phyloP scores from a whole-genome alignment of 35 echinoderm and acorn worm species.

The Strongylocentrotus purpuratus region DNA sequence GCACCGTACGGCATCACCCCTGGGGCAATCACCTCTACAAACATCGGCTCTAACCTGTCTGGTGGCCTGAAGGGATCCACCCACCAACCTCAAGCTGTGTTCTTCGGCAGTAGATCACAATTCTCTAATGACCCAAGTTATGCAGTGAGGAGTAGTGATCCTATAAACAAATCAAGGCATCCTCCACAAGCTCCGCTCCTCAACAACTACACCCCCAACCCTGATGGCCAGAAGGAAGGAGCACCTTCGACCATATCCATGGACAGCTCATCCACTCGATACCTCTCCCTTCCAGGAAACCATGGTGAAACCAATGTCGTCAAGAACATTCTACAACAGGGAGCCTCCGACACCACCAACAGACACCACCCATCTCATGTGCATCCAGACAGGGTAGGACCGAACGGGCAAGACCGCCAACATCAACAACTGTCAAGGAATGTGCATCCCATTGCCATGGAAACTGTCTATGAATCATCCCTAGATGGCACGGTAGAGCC shows the following conservation, averaged over 20 bases:
- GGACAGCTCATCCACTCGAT: constrained; percentile 29
- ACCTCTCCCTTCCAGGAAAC: constrained; percentile 17
- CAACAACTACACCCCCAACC: not conserved
- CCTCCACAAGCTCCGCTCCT: not conserved
- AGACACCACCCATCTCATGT: not conserved
- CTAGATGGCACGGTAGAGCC: not conserved
- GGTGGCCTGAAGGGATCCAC: not conserved
- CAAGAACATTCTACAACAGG: constrained; percentile 13
- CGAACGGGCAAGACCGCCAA: not conserved
- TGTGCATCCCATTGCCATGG: not conserved
- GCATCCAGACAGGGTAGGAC: not conserved
- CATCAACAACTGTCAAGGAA: not conserved
- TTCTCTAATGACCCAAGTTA: not conserved
- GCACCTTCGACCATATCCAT: not conserved
- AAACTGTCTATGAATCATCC: not conserved
- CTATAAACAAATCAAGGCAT: not conserved
- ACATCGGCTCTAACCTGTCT: not conserved
- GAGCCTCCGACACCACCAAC: not conserved
- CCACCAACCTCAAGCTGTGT: not conserved
- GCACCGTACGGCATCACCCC: not conserved
- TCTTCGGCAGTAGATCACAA: not conserved
- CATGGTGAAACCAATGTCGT: not conserved
- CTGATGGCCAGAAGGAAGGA: not conserved
- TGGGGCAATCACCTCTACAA: not conserved
- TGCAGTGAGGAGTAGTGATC: not conserved